Evolutionary conservation across 2,888 invertebrate genomes (phyloP).

Genomic region (Ceramica pisi): DNA sequence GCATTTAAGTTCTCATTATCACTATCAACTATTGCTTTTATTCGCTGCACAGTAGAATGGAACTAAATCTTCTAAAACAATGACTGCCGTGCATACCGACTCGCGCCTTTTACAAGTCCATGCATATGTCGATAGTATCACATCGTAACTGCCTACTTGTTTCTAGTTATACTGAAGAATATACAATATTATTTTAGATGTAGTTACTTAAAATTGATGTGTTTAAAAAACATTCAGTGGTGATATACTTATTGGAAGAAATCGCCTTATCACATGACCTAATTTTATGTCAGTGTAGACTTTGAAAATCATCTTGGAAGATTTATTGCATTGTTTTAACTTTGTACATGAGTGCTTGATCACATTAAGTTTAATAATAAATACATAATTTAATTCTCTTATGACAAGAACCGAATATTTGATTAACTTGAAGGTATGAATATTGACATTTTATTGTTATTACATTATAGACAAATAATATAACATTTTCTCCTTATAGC

Average conservation of each 20-base stretch:
- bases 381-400: conserved; percentile 24
- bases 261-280: conserved; percentile 19
- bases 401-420: conserved; percentile 20
- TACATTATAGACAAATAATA: conserved; percentile 32
- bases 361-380: conserved; percentile 31
- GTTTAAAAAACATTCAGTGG: conserved; percentile 28
- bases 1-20: conserved; percentile 50
- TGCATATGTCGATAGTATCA: conserved; percentile 72
- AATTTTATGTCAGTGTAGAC: conserved; percentile 9
- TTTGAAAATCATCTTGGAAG: conserved; percentile 39
- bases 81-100: conserved; percentile 60
- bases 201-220: conserved; percentile 47
- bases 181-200: conserved; percentile 67
- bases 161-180: conserved; percentile 68
- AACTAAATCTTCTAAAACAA: conserved; percentile 59
- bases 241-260: conserved; percentile 43
- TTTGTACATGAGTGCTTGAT: conserved; percentile 59
- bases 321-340: conserved; percentile 47
- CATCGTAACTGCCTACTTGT: conserved; percentile 74
- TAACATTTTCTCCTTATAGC: conserved; percentile 12
- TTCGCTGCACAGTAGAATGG: conserved; percentile 54
- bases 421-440: conserved; percentile 14
- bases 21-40: conserved; percentile 61
- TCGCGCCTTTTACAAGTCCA: conserved; percentile 68
- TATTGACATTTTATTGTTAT: conserved; percentile 35